These are phyloP conservation scores for Neuroscelio doddi DNA, from an alignment of 2,888 invertebrate genomes.

Conservation along the genomic window DNA sequence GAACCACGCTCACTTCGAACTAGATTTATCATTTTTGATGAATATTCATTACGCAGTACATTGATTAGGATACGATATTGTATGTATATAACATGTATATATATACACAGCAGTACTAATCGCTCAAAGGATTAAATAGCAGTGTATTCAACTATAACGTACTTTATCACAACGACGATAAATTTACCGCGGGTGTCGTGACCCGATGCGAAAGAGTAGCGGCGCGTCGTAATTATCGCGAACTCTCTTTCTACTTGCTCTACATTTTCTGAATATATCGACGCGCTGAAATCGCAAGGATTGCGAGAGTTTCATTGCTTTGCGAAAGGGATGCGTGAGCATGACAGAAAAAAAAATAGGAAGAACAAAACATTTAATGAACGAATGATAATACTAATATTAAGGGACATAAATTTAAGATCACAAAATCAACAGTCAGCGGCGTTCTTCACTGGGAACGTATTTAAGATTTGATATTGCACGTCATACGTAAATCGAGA, in stretches of 20 bases:
- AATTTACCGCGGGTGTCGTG: conserved; percentile 60
- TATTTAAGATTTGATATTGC: conserved; percentile 41
- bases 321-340: conserved; percentile 10
- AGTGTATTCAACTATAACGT: conserved; percentile 64
- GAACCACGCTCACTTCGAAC: conserved; percentile 16
- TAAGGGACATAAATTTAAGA: conserved; percentile 29
- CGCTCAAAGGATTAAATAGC: conserved; percentile 71
- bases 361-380: not conserved
- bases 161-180: conserved; percentile 71
- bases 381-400: conserved; percentile 25
- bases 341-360: conserved; percentile 5
- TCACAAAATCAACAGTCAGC: conserved; percentile 39
- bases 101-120: conserved; percentile 68
- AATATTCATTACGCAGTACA: conserved; percentile 64
- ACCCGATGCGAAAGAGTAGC: conserved; percentile 55
- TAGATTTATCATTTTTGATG: conserved; percentile 19
- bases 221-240: conserved; percentile 44
- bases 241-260: conserved; percentile 41
- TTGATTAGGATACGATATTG: conserved; percentile 57
- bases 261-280: conserved; percentile 40
- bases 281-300: conserved; percentile 33
- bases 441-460: conserved; percentile 25
- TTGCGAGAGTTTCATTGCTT: too few relatives aligned
- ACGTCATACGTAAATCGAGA: conserved; percentile 30
- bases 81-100: conserved; percentile 58